phyloP scores from a whole-genome alignment of 2,797 vertebrate genomes.

The Selene dorsalis region DNA sequence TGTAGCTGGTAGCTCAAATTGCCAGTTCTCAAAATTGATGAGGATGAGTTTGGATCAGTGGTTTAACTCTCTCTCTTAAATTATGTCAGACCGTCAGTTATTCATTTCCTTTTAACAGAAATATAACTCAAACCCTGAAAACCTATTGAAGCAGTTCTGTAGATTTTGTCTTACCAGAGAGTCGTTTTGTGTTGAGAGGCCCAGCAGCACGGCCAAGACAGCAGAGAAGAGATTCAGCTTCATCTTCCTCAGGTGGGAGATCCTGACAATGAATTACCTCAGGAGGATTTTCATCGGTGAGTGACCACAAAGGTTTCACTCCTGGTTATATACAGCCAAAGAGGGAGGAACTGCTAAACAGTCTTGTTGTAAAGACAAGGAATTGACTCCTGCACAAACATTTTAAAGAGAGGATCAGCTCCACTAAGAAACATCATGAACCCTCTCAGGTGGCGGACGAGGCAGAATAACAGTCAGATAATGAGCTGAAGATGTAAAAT shows the following conservation, averaged over 20 bases:
- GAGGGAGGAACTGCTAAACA: constrained; percentile 27
- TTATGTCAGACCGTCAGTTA: too few relatives aligned
- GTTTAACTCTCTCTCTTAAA: too few relatives aligned
- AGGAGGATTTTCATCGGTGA: background rate
- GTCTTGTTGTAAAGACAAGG: background rate
- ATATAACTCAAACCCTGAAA: background rate
- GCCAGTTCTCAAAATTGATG: background rate
- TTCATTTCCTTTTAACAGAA: background rate
- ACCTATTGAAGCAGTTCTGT: too few relatives aligned
- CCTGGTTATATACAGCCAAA: constrained; percentile 27
- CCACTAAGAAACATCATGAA: constrained; percentile 12
- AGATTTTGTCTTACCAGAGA: constrained; percentile 5
- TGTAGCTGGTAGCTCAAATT: background rate
- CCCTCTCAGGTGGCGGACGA: background rate
- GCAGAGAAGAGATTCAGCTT: constrained; percentile 11
- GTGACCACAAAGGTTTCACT: background rate
- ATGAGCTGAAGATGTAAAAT: background rate
- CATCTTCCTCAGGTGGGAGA: background rate
- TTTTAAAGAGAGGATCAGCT: constrained; percentile 6
- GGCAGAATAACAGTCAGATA: background rate
- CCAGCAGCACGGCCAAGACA: constrained; percentile 26
- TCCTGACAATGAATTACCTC: background rate
- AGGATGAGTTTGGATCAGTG: background rate
- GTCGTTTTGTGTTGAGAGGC: constrained; percentile 22
- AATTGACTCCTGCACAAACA: background rate